Percentiles rank a stretch among this genome's conserved stretches.
phyloP scores from a whole-genome alignment of 2,797 vertebrate genomes.

The Melopsittacus undulatus region DNA sequence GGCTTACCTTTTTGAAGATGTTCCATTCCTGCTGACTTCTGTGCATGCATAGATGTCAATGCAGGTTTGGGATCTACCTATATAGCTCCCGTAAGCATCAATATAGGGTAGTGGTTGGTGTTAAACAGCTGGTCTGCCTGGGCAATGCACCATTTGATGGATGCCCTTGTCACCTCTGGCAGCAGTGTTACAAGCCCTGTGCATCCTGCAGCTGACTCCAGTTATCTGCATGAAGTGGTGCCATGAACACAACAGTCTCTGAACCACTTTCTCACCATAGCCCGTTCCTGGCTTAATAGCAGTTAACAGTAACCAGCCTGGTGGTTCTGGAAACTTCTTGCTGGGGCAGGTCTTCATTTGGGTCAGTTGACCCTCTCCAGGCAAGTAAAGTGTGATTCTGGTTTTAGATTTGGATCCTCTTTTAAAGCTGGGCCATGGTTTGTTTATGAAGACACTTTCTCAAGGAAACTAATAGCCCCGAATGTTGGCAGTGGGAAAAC shows the following conservation, averaged over 20 bases:
- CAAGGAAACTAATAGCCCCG: not conserved
- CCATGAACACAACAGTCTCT: not conserved
- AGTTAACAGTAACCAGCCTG: not conserved
- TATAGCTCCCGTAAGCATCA: not conserved
- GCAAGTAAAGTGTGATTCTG: not conserved
- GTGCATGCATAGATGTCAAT: fast-evolving
- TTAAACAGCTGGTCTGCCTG: not conserved
- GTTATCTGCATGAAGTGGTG: not conserved
- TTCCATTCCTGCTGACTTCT: fast-evolving
- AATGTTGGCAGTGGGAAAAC: not conserved
- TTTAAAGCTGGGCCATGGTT: not conserved
- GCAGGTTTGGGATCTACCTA: not conserved
- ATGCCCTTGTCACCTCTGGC: not conserved
- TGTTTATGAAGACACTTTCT: not conserved
- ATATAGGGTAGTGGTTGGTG: not conserved
- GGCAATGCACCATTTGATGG: not conserved
- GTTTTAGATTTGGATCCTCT: not conserved
- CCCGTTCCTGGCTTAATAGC: not conserved
- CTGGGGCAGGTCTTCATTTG: not conserved
- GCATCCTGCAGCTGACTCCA: not conserved
- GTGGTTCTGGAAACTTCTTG: not conserved
- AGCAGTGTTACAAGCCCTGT: not conserved
- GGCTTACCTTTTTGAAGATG: not conserved
- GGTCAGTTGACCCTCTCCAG: not conserved
- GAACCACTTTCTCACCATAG: not conserved